phyloP scores from a whole-genome alignment of 2,888 invertebrate genomes.

The Cryptophagus acutangulus region DNA sequence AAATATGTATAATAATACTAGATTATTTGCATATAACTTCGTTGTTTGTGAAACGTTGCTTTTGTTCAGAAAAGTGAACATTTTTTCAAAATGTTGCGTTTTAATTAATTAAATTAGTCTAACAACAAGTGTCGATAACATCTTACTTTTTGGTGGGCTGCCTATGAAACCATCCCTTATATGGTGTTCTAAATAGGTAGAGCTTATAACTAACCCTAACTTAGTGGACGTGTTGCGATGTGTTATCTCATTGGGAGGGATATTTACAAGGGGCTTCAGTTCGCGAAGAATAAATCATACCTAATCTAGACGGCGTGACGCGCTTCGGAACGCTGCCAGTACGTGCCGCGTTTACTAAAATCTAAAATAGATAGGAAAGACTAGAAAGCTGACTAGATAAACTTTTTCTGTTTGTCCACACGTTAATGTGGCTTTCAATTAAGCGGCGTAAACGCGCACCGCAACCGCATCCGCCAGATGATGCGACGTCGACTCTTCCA shows the following conservation, averaged over 20 bases:
- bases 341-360: constrained; percentile 38
- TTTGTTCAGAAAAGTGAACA: constrained; percentile 40
- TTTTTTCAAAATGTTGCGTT: constrained; percentile 33
- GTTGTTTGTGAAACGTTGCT: constrained; percentile 50
- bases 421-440: constrained; percentile 13
- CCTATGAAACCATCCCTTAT: constrained; percentile 27
- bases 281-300: constrained; percentile 44
- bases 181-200: constrained; percentile 43
- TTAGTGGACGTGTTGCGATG: constrained; percentile 51
- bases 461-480: constrained; percentile 28
- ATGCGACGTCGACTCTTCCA: constrained; percentile 1
- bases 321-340: constrained; percentile 33
- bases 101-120: constrained; percentile 34
- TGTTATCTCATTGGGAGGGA: constrained; percentile 44
- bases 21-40: constrained; percentile 46
- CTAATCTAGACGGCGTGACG: constrained; percentile 42
- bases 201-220: constrained; percentile 44
- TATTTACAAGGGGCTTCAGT: constrained; percentile 46
- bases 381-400: constrained; percentile 36
- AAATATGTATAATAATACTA: constrained; percentile 39
- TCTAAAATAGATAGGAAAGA: constrained; percentile 31
- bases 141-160: constrained; percentile 26
- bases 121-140: constrained; percentile 33
- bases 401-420: constrained; percentile 15
- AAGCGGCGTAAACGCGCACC: constrained; percentile 38